Percentiles rank a stretch among this genome's conserved stretches.
These are phyloP conservation scores for Tinea pellionella DNA, from an alignment of 2,888 invertebrate genomes.

Conservation along the genomic window DNA sequence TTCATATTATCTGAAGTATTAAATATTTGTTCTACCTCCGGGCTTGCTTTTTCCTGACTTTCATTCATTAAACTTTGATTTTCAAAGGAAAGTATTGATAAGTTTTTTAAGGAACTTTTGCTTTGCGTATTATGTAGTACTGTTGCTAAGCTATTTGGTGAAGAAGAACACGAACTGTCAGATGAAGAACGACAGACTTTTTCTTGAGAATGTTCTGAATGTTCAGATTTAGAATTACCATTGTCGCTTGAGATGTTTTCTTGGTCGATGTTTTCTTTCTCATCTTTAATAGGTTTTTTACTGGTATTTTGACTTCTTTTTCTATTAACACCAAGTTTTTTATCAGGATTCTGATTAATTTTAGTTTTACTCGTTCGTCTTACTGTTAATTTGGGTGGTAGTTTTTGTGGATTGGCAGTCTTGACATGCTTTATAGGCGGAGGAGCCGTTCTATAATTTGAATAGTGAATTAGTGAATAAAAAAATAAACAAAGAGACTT, in stretches of 20 bases:
- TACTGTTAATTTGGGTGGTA: not conserved
- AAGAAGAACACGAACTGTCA: slow-evolving; percentile 46
- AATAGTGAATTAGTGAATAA: not conserved
- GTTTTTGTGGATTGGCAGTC: not conserved
- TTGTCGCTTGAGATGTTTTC: not conserved
- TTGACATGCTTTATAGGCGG: not conserved
- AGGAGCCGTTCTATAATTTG: not conserved
- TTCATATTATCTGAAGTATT: too few relatives aligned
- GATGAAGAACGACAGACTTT: not conserved
- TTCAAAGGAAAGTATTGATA: not conserved
- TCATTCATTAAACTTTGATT: not conserved
- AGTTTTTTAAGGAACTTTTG: not conserved
- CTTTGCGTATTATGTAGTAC: slow-evolving; percentile 21
- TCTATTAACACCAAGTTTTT: not conserved
- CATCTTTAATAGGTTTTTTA: not conserved
- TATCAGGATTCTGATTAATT: not conserved
- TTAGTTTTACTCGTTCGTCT: not conserved
- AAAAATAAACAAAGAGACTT: not conserved
- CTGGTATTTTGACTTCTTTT: not conserved
- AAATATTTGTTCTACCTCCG: not conserved
- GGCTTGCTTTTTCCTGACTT: not conserved
- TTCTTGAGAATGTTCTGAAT: not conserved
- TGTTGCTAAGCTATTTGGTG: slow-evolving; percentile 39
- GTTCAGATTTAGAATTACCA: not conserved
- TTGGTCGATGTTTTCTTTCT: not conserved